These are phyloP conservation scores for Bolinopsis microptera DNA, from an alignment of 37 sponge, comb jelly and placozoan genomes.

Conservation along the genomic window DNA sequence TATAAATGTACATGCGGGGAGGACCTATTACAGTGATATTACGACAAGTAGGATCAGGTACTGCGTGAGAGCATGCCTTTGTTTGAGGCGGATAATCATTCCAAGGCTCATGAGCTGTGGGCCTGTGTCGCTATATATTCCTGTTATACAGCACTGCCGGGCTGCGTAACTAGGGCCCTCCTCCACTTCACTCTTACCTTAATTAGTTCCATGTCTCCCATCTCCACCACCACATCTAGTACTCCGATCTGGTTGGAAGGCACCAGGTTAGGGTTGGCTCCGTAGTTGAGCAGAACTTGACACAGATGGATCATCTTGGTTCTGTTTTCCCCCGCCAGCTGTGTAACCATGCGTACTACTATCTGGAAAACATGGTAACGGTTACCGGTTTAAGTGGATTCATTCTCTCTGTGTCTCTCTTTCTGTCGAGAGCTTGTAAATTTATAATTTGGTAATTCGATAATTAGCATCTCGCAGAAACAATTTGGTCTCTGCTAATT, in stretches of 20 bases:
- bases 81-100: too few species aligned
- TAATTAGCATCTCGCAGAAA: neutral
- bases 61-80: too few species aligned
- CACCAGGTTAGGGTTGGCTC: neutral
- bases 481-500: neutral
- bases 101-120: too few species aligned
- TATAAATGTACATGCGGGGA: too few species aligned
- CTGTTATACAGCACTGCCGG: too few species aligned
- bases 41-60: too few species aligned
- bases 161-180: too few species aligned
- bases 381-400: too few species aligned
- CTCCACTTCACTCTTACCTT: neutral
- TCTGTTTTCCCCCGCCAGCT: neutral
- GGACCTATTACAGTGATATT: too few species aligned
- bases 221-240: neutral
- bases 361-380: neutral
- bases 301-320: neutral
- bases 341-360: neutral
- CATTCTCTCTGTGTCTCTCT: too few species aligned
- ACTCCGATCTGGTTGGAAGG: neutral
- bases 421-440: too few species aligned
- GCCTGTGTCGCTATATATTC: too few species aligned
- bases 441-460: neutral
- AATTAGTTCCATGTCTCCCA: neutral
- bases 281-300: neutral